Evolutionary conservation across 2,888 invertebrate species (phyloP), one percentile per base, ranked within the genome.

Genomic region (Frankliniella fusca): DNA sequence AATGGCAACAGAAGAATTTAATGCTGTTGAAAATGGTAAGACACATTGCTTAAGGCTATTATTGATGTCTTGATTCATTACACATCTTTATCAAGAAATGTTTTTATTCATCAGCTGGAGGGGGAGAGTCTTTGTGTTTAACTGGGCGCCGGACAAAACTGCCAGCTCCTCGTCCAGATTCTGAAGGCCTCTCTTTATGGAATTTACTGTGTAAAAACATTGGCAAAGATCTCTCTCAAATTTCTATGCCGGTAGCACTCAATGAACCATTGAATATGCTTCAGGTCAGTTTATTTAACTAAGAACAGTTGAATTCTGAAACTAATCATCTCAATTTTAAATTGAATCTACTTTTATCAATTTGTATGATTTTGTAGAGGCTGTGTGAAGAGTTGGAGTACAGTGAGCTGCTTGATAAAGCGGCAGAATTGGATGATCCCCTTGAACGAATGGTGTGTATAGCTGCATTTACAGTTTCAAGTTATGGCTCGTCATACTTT

Each of bases 321-420:
- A 81, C 11, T 48, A 12, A 38, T 50, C 50, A 82, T 27, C 38
- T 48, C 50, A 27, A 50, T 48, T 49, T 23, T 81, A 7, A 3
- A 80, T 76, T 27, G 70, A 15, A 28, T 28, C 49, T 81, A 20
- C 20, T 50, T 65, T 50, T 81, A 50, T 82, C 79, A 70, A 84
- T 85, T 48, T 83, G 27, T 7, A 82, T 83, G 23, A 54, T 81
- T 54, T 86, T 87, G 0, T 89, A 94, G 92, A 89, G 95, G 80
- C 89, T 95, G 76, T 94, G 94, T 89, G 95, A 95, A 87, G 95
- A 95, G 87, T 88, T 95, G 82, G 95, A 95, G 86, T 95, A 95
- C 89, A 93, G 93, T 8, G 94, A 94, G 86, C 90, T 95, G 50
- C 88, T 95, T 82, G 95, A 95, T 88, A 91, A 93, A 84, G 95